Conservation (phyloP, 2,888 invertebrate species). For the Acleris cristana region DNA sequence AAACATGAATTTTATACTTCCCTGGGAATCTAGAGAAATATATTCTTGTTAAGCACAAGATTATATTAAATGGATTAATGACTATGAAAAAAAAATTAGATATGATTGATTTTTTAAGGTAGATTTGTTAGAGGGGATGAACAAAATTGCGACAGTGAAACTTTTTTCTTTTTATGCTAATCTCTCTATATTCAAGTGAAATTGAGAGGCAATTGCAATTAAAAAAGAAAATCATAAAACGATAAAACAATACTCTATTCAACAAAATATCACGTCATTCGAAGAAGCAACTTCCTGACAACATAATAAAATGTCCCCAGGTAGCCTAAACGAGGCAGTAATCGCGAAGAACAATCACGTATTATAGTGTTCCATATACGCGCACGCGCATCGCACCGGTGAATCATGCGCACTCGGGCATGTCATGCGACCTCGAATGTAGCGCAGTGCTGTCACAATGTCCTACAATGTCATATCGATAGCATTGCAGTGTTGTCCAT, state of each 20-base stretch:
- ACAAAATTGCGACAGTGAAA: too few species aligned
- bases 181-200: too few species aligned
- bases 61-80: too few species aligned
- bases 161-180: too few species aligned
- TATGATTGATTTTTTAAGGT: too few species aligned
- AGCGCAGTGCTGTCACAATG: slow-evolving; percentile 55
- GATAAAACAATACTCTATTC: neutral
- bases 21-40: neutral
- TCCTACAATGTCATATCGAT: slow-evolving; percentile 49
- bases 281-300: slow-evolving; percentile 28
- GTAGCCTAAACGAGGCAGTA: slow-evolving; percentile 14
- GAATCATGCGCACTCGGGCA: slow-evolving; percentile 73
- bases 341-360: slow-evolving; percentile 31
- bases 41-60: too few species aligned
- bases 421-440: slow-evolving; percentile 74
- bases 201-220: too few species aligned
- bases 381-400: slow-evolving; percentile 61
- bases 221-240: too few species aligned
- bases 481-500: slow-evolving; percentile 21
- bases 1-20: neutral
- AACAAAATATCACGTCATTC: slow-evolving; percentile 3
- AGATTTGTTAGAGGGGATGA: too few species aligned
- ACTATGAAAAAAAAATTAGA: too few species aligned
- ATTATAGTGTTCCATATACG: slow-evolving; percentile 41
- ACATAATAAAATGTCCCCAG: slow-evolving; percentile 21